A percentile compares a stretch with the other conserved stretches of the same genome.
Conservation (phyloP, 1,140 invertebrate genomes). For the Cyphomyrmex costatus region DNA sequence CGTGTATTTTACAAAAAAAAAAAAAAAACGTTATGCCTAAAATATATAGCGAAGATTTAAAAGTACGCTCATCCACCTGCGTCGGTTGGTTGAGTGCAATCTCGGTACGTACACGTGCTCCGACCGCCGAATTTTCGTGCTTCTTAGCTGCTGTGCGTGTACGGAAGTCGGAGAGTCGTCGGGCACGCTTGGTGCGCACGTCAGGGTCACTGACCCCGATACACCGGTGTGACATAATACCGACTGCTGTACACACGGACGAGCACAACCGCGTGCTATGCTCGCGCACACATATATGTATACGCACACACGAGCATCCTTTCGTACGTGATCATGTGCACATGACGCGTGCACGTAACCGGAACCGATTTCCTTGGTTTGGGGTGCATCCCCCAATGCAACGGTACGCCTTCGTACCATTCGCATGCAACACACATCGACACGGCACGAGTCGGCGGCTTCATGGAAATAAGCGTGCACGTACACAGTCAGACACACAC, state of each 20-base stretch:
- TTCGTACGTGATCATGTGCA: constrained; percentile 27
- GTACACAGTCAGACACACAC: too few relatives aligned
- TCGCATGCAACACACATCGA: neutral
- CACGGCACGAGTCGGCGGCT: neutral
- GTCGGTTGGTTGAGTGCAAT: neutral
- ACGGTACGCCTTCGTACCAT: constrained; percentile 11
- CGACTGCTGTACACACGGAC: constrained; percentile 45
- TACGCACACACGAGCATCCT: neutral
- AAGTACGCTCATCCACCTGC: neutral
- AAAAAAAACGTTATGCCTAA: neutral
- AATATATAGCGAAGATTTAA: neutral
- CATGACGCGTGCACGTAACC: constrained; percentile 48
- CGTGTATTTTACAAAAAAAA: neutral
- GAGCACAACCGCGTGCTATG: constrained; percentile 7
- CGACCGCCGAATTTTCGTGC: constrained; percentile 60
- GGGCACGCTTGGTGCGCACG: constrained; percentile 82
- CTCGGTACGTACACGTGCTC: neutral
- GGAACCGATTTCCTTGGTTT: neutral
- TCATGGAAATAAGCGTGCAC: neutral
- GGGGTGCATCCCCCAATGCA: constrained; percentile 14
- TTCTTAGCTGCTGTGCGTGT: constrained; percentile 19
- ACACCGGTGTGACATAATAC: constrained; percentile 69
- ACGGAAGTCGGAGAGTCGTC: constrained; percentile 75
- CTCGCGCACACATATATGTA: too few relatives aligned
- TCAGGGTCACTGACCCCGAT: constrained; percentile 82